Evolutionary conservation across 2,113 vertebrate species (phyloP).

Genomic region (Brachyhypopomus occidentalis): DNA sequence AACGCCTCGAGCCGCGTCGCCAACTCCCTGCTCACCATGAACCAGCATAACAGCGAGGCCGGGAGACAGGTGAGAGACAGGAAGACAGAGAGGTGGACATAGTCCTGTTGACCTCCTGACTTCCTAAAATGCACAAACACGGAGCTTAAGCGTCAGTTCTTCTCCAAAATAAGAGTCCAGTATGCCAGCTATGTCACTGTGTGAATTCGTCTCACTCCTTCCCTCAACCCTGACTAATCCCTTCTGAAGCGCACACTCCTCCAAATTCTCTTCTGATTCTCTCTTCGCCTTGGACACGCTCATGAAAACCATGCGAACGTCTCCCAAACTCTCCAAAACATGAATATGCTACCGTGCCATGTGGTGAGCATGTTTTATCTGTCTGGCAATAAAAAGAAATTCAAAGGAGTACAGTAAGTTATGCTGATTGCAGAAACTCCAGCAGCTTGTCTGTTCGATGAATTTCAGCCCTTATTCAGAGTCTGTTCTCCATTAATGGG

Average conservation of each 20-base stretch:
- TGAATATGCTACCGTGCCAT: background rate
- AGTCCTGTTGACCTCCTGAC: background rate
- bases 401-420: slow-evolving; percentile 9
- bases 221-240: background rate
- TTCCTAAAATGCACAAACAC: slow-evolving; percentile 4
- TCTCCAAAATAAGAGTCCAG: background rate
- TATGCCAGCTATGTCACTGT: background rate
- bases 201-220: background rate
- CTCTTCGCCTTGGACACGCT: background rate
- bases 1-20: slow-evolving; percentile 69
- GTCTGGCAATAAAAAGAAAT: background rate
- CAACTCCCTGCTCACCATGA: slow-evolving; percentile 76
- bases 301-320: background rate
- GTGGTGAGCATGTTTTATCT: background rate
- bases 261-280: background rate
- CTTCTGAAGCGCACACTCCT: background rate
- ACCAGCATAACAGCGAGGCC: slow-evolving; percentile 91
- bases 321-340: background rate
- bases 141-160: background rate
- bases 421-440: slow-evolving; percentile 9
- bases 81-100: background rate
- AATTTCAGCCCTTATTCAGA: slow-evolving; percentile 2
- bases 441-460: slow-evolving; percentile 33
- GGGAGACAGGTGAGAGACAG: slow-evolving; percentile 84
- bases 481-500: slow-evolving; percentile 18